These are phyloP conservation scores for Trematomus loennbergii DNA, from an alignment of 2,113 vertebrate genomes.

Conservation along the genomic window DNA sequence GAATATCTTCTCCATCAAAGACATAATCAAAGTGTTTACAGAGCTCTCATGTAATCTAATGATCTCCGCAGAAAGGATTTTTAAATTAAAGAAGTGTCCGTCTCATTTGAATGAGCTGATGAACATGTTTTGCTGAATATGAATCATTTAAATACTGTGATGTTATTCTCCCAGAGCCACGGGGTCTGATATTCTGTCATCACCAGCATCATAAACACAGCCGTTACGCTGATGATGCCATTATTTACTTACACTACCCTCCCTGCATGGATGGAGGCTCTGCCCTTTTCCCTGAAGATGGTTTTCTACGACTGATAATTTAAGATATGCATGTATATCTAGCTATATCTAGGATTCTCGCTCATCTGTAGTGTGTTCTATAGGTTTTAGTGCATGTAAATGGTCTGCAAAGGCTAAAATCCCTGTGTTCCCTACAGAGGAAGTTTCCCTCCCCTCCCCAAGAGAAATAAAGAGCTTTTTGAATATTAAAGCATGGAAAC, in stretches of 20 bases:
- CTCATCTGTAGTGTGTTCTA: too few relatives aligned
- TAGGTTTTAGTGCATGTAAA: too few relatives aligned
- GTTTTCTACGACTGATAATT: not conserved
- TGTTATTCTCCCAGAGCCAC: not conserved
- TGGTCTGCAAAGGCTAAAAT: too few relatives aligned
- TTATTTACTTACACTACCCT: constrained; percentile 10
- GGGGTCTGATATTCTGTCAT: not conserved
- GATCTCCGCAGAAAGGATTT: not conserved
- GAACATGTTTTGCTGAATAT: not conserved
- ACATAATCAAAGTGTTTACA: not conserved
- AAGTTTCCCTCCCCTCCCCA: too few relatives aligned
- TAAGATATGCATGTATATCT: not conserved
- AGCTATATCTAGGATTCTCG: too few relatives aligned
- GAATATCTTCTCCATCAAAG: too few relatives aligned
- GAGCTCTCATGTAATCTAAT: not conserved
- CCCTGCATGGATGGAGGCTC: not conserved
- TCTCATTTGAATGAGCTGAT: constrained; percentile 18
- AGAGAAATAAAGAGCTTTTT: too few relatives aligned
- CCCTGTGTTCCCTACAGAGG: too few relatives aligned
- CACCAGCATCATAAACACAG: not conserved
- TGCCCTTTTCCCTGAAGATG: not conserved
- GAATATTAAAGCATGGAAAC: too few relatives aligned
- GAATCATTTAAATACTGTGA: not conserved
- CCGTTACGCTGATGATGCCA: not conserved
- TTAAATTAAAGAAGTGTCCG: not conserved